Base-by-base conservation (phyloP, 2,888 invertebrate species). In the Toxonevra muliebris region DNA sequence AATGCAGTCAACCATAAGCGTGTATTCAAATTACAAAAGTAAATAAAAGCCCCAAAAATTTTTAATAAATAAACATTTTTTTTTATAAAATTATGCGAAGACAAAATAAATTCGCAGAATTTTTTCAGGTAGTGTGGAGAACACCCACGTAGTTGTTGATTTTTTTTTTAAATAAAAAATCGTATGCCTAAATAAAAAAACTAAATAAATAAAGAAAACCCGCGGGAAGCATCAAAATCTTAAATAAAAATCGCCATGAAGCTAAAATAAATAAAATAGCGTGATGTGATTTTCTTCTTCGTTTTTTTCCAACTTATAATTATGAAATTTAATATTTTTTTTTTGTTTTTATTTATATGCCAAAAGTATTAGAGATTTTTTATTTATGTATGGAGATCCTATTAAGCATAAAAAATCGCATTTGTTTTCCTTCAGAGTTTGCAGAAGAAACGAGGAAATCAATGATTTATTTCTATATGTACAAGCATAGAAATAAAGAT, bases 71-170 rank as follows among this genome's bases (percentile, higher is more conserved):
- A 30, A 30, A 30, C 7, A 4, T 30, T 2, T 30, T 30, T 2
- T 30, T 30, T 30, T 2, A 12, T 15, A 48, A 48, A 48, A 13
- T 10, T 10, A 48, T 10, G 15, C 1, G 48, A 13, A 15, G 10
- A 15, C 48, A 13, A 48, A 48, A 15, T 45, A 30, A 60, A 19
- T 60, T 20, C 48, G 48, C 60, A 20, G 48, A 60, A 60, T 48
- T 45, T 20, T 1, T 45, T 17, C 11, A 41, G 60, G 13, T 45
- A 58, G 53, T 65, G 15, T 53, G 63, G 52, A 69, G 77, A 69
- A 79, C 79, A 79, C 77, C 77, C 77, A 77, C 77, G 79, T 74
- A 71, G 77, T 75, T 77, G 78, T 77, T 77, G 77, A 77, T 75
- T 77, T 3, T n/a, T 48, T 48, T 48, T 30, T 30, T 30, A 4